Evolutionary conservation across 1,140 invertebrate genomes (phyloP), one percentile per base, ranked within the genome.

Genomic region (Leptinotarsa undecemlineata): DNA sequence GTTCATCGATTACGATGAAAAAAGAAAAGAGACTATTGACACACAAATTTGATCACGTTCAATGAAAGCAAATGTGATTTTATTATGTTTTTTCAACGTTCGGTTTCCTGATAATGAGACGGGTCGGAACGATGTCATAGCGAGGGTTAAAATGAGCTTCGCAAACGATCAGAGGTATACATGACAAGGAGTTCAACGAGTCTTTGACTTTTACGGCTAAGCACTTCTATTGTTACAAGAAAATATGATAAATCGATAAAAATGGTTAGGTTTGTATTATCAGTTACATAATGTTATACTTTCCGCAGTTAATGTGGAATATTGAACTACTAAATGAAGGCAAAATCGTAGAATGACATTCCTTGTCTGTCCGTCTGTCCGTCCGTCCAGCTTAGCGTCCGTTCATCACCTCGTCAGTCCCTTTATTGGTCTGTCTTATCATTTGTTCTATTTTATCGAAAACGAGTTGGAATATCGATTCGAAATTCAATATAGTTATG

Each of bases 41-140:
- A 3, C 20, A 60, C 33, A 60, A 23, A 57, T 60, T 57, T 13
- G 68, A 70, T n/a, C 68, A 70, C 68, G 68, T 60, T 60, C 51
- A 68, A 48, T 19, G 33, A 33, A 33, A 70, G 48, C 48, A 26
- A 51, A 57, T 51, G 47, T 60, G 67, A 68, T 70, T 70, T 70
- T 2, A 60, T 70, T 60, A 20, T 23, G 68, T 70, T 26, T 21
- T 57, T 64, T 64, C 21, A 64, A 17, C 63, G 13, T 21, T 2
- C 11, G 26, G 26, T 23, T 21, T 64, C 26, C 26, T 64, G 51
- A 57, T n/a, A 57, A n/a, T 57, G 51, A 57, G 51, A 57, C 51
- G 51, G 51, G 51, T 17, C 51, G 51, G 51, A 57, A 57, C 51
- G 14, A n/a, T 57, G 51, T 57, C 51, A 57, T 57, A 13, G 51